Conservation (phyloP, 2,113 vertebrate genomes). For the Catharus fuscescens region DNA sequence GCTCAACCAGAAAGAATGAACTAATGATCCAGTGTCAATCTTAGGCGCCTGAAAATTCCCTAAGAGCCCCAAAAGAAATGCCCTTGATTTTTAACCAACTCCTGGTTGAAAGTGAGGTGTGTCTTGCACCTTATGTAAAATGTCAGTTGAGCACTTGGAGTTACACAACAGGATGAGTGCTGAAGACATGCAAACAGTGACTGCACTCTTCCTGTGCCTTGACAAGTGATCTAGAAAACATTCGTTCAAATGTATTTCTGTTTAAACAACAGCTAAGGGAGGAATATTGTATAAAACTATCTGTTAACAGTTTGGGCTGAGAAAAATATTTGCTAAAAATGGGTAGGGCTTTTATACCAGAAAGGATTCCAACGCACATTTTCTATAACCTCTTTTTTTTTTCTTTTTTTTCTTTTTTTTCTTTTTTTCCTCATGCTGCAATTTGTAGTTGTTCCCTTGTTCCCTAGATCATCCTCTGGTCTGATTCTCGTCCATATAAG, state of each 20-base stretch:
- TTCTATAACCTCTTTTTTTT: background rate
- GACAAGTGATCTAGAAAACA: background rate
- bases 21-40: background rate
- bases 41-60: background rate
- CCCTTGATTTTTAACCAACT: background rate
- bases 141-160: background rate
- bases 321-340: background rate
- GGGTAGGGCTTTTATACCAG: background rate
- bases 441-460: background rate
- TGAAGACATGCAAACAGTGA: background rate
- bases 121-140: background rate
- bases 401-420: background rate
- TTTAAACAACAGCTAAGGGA: background rate
- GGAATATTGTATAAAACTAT: background rate
- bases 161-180: background rate
- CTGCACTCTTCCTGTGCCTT: background rate
- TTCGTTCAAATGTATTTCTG: background rate
- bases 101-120: background rate
- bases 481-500: background rate
- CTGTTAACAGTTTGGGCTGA: background rate
- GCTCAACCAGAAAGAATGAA: background rate
- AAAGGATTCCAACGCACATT: background rate
- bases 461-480: background rate
- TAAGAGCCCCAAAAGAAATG: background rate
- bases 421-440: background rate